Base-by-base conservation (phyloP, 2,888 invertebrate genomes). In the Gibbula magus region DNA sequence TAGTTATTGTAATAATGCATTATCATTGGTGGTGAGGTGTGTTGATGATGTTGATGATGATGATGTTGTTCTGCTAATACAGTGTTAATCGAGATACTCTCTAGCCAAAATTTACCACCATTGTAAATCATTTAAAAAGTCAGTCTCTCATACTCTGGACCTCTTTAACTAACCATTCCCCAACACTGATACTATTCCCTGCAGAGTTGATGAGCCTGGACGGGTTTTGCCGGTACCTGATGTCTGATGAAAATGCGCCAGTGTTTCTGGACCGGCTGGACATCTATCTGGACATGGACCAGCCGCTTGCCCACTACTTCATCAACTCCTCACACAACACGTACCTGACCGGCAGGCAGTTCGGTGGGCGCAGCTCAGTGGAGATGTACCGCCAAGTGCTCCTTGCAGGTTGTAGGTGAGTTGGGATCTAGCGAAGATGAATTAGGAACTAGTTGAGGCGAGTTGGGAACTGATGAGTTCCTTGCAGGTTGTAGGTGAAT, bases 191-290 rank as follows among this genome's bases (percentile, higher is more conserved):
- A 13, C 45, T 77, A 53, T 77, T 74, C 79, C 13, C 75, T 51
- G 13, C 86, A 92, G 92, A 90, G 53, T 89, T 90, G 87, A 94
- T 99, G 86, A 97, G 97, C 82, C 96, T 98, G 93, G 99, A 99
- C 93, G 99, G 99, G 53, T 95, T 99, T 88, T 98, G 99, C 93
- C 96, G 99, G 82, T 99, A 99, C 94, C 95, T 99, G 86, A 99
- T 99, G 98, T 99, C 99, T 0, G 99, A 99, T 93, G 99, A 99
- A 94, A 99, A 99, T 94, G 98, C 99, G 0, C 99, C 99, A 0
- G 99, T 99, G 84, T 99, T 99, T 94, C 94, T 99, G 86, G 99
- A 99, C 93, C 95, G 99, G n/a, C 94, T 99, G 87, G 99, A 99
- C 92, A 96, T 97, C 90, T 94, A 94, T 89, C 94, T 94, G 93